Conservation (phyloP, 2,113 vertebrate species). For the Saimiri boliviensis region DNA sequence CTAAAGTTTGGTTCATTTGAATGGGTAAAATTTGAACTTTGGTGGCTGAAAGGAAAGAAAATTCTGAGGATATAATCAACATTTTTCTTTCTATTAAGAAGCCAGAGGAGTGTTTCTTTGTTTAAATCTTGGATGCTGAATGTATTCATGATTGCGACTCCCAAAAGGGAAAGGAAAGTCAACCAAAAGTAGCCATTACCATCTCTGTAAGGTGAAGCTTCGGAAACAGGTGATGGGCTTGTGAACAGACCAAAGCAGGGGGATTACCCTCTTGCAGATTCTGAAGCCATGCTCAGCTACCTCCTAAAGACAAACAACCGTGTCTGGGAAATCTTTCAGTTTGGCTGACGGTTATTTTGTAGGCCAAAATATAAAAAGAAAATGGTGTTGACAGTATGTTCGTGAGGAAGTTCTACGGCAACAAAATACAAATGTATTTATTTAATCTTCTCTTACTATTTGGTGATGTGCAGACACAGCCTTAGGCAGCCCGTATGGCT, state of each 20-base stretch:
- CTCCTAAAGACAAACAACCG: conserved; percentile 4
- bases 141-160: not conserved
- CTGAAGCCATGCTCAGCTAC: not conserved
- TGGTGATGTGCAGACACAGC: not conserved
- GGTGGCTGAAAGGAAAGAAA: not conserved
- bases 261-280: not conserved
- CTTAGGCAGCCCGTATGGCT: conserved; percentile 35
- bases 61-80: not conserved
- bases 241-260: not conserved
- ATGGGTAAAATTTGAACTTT: not conserved
- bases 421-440: conserved; percentile 40
- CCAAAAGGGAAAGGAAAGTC: not conserved
- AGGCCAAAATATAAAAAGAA: conserved; percentile 22
- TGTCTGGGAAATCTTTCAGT: not conserved
- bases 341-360: conserved; percentile 42
- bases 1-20: not conserved
- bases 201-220: not conserved
- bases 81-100: conserved; percentile 32
- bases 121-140: conserved; percentile 31
- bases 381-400: conserved; percentile 45
- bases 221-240: not conserved
- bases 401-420: not conserved
- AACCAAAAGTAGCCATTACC: not conserved
- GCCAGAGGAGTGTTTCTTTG: not conserved
- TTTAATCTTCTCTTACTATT: conserved; percentile 36